Evolutionary conservation across 2,888 invertebrate species (phyloP).

Genomic region (Odontothrips loti): DNA sequence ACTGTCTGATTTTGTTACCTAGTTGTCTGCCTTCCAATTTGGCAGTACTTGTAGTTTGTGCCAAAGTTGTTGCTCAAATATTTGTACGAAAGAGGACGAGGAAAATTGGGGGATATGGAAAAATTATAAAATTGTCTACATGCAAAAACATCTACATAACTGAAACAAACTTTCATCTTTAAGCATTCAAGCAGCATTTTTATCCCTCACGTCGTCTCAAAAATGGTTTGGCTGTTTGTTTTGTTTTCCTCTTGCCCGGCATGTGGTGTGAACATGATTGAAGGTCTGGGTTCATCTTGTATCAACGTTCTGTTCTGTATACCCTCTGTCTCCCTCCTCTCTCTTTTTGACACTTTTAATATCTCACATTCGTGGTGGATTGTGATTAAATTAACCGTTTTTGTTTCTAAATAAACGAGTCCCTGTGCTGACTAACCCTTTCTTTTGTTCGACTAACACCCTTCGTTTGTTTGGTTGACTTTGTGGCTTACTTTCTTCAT

Average conservation of each 20-base stretch:
- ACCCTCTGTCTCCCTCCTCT: background rate
- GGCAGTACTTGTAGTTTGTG: background rate
- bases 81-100: background rate
- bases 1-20: too few species aligned
- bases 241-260: background rate
- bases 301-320: background rate
- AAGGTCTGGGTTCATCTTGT: background rate
- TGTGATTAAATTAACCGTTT: background rate
- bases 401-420: background rate
- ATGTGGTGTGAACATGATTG: background rate
- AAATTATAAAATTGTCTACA: background rate
- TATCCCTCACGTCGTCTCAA: too few species aligned
- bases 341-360: background rate
- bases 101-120: background rate
- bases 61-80: slow-evolving; percentile 5
- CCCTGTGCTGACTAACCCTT: background rate
- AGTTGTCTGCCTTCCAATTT: background rate
- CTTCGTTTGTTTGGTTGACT: too few species aligned
- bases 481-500: too few species aligned
- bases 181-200: too few species aligned
- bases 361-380: background rate
- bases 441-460: background rate
- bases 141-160: background rate
- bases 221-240: background rate
- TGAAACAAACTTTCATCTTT: too few species aligned